These are phyloP conservation scores for Dolichomitus sp. DNA, from an alignment of 2,888 invertebrate genomes.

Conservation along the genomic window DNA sequence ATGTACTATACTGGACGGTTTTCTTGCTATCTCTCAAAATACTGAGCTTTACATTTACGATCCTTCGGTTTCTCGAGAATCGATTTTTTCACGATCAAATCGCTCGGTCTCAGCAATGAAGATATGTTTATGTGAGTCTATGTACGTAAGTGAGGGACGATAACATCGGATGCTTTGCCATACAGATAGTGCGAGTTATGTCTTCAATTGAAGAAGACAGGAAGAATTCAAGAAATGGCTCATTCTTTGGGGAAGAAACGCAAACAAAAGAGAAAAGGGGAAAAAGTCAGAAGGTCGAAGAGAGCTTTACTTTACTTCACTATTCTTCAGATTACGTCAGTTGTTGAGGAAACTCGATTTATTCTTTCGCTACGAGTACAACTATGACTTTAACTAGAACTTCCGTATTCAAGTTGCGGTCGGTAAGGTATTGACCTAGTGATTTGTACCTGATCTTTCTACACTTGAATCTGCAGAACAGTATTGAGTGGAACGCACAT, in stretches of 20 bases:
- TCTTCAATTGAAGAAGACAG: not conserved
- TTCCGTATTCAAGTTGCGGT: not conserved
- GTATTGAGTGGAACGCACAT: not conserved
- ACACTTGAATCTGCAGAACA: not conserved
- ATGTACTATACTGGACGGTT: not conserved
- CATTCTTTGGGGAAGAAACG: not conserved
- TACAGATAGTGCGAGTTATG: slow-evolving; percentile 14
- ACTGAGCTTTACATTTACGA: not conserved
- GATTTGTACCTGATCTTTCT: slow-evolving; percentile 12
- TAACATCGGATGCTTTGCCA: slow-evolving; percentile 6
- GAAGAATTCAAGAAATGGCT: not conserved
- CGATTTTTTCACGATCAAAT: not conserved
- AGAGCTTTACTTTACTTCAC: slow-evolving; percentile 15
- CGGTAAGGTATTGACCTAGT: not conserved
- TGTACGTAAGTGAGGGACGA: slow-evolving; percentile 8
- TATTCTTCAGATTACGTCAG: not conserved
- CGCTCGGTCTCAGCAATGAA: slow-evolving; percentile 14
- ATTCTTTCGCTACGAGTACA: not conserved
- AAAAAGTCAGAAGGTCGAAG: not conserved
- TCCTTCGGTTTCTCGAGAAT: not conserved
- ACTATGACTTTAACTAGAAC: not conserved
- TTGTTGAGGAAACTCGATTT: slow-evolving; percentile 1
- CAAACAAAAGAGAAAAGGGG: not conserved
- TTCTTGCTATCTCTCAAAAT: not conserved
- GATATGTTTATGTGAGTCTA: slow-evolving; percentile 11